Base-by-base conservation (phyloP, 2,888 invertebrate genomes). In the Scrobipalpa atriplicella region DNA sequence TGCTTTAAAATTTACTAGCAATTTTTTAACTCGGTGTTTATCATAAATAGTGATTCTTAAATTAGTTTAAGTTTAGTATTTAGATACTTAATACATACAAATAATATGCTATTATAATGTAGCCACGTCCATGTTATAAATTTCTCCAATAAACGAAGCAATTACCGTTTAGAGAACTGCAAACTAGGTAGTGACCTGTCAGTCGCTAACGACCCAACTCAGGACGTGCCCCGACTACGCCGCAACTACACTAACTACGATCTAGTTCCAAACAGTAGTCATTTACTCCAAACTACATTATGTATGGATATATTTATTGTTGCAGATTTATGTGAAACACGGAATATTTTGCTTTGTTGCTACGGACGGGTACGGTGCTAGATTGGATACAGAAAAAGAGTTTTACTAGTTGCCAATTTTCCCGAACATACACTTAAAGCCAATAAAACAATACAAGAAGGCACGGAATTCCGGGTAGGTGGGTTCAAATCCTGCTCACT, bases 171-270 rank as follows among this genome's bases (percentile, higher is more conserved):
- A 29, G n/a, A 19, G 21, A 56, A 56, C 56, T 38, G 63, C 38
- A 29, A 58, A 58, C 58, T 29, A 11, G 38, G 54, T 38, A 58
- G 54, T 29, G 38, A 58, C 16, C 70, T 70, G 72, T 73, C 77
- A 72, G 71, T 74, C 75, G 73, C 74, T 81, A 81, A 81, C 80
- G 79, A 81, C 74, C 68, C 66, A 81, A 82, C 72, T 81, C 74
- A 68, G 73, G 75, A 77, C 80, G 77, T 78, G 77, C 72, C 73
- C 61, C 71, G 75, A 73, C 75, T 75, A 72, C 75, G 69, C 70
- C 70, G 74, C 76, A 74, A 73, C 73, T 72, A 64, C 69, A 47
- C 54, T 56, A 67, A 66, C 70, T 62, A 62, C 65, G 21, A 56
- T 58, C 51, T n/a, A 36, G 43, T 73, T 71, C 13, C 71, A 74